A percentile compares a stretch with the other conserved stretches of the same genome.
phyloP scores from a whole-genome alignment of 1,140 invertebrate genomes.

The Tyrophagus putrescentiae region DNA sequence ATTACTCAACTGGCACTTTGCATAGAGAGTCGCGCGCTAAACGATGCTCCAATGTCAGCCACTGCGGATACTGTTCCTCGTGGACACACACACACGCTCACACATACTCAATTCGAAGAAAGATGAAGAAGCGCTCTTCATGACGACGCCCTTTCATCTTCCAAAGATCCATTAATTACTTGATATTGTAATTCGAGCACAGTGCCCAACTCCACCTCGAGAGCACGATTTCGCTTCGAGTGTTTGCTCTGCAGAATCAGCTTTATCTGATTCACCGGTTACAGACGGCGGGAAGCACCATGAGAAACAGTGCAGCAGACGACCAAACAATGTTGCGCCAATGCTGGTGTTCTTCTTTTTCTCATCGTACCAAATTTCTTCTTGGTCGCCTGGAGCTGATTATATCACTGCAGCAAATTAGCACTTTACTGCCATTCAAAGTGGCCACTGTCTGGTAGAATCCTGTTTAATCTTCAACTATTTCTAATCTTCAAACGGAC shows the following conservation, averaged over 20 bases:
- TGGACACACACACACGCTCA: neutral
- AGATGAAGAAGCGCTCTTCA: neutral
- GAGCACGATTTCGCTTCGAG: neutral
- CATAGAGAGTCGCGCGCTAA: neutral
- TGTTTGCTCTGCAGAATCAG: no score
- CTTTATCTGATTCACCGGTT: no score
- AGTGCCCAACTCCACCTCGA: slow-evolving; percentile 3
- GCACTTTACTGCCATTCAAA: no score
- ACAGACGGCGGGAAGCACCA: neutral
- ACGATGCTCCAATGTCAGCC: neutral
- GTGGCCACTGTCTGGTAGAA: no score
- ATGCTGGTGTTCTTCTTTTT: no score
- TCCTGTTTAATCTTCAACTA: no score
- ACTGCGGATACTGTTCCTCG: no score
- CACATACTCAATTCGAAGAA: neutral
- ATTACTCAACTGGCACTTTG: slow-evolving; percentile 3
- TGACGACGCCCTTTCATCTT: slow-evolving; percentile 2
- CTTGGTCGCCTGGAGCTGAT: no score
- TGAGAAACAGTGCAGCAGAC: neutral
- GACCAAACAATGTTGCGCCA: neutral
- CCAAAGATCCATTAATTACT: slow-evolving; percentile 5
- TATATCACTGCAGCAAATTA: no score
- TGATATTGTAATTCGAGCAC: neutral
- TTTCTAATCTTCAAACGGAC: no score
- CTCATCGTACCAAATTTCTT: no score